phyloP scores from a whole-genome alignment of 2,113 vertebrate species.

The Rhegmatorhina hoffmannsi region DNA sequence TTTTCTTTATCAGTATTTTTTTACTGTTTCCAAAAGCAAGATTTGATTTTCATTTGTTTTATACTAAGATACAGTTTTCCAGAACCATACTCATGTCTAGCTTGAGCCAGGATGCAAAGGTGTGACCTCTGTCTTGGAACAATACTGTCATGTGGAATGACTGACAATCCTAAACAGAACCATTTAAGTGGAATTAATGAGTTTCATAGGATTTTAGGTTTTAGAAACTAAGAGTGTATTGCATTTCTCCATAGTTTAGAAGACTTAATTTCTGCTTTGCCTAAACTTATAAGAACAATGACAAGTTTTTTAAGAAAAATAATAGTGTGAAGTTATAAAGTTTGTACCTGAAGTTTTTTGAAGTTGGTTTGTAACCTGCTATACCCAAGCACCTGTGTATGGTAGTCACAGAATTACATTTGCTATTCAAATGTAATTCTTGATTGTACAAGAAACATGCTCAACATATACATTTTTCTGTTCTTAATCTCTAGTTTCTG shows the following conservation, averaged over 20 bases:
- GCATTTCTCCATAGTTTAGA: background rate
- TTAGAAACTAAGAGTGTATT: background rate
- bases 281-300: background rate
- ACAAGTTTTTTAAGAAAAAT: background rate
- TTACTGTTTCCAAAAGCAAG: background rate
- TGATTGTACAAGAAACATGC: background rate
- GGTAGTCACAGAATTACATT: background rate
- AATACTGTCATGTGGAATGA: background rate
- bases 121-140: background rate
- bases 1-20: background rate
- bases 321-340: background rate
- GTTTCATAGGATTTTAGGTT: conserved; percentile 24
- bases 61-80: background rate
- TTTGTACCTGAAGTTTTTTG: background rate
- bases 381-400: background rate
- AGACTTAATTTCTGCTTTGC: background rate
- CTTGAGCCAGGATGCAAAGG: background rate
- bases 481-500: background rate
- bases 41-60: background rate
- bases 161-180: background rate
- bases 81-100: background rate
- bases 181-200: conserved; percentile 8
- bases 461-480: background rate
- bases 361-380: background rate
- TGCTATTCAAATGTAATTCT: background rate